Evolutionary conservation across 1,140 invertebrate species (phyloP).

Genomic region (Yoshiicerus persimilis): DNA sequence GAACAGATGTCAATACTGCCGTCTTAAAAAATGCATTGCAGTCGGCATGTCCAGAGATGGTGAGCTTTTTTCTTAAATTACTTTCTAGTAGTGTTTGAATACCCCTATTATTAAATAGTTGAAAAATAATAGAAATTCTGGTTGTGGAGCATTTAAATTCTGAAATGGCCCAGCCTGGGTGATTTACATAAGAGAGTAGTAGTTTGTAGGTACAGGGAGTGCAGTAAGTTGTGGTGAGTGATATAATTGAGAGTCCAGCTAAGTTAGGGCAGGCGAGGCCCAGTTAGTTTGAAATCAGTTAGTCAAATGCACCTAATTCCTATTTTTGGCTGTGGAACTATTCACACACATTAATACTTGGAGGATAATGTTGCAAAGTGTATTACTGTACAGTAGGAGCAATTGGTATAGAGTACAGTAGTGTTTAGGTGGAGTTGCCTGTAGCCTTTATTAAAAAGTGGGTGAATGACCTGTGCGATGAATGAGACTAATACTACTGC

Average conservation of each 20-base stretch:
- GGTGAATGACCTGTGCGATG: slow-evolving; percentile 16
- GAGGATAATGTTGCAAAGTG: neutral
- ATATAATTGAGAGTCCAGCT: neutral
- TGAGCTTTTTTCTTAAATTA: slow-evolving; percentile 62
- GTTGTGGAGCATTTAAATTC: too few species aligned
- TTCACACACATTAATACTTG: neutral
- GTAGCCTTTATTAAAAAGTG: slow-evolving; percentile 20
- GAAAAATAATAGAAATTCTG: too few species aligned
- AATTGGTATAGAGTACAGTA: neutral
- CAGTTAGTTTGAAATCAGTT: neutral
- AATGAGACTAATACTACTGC: slow-evolving; percentile 5
- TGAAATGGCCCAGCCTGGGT: too few species aligned
- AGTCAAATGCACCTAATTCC: neutral
- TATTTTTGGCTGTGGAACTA: neutral
- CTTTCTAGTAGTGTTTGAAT: too few species aligned
- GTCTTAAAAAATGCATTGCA: slow-evolving; percentile 96
- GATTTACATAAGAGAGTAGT: too few species aligned
- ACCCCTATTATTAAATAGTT: too few species aligned
- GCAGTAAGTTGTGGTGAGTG: neutral
- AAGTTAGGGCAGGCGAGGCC: neutral
- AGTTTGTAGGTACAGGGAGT: neutral
- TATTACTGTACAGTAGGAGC: neutral
- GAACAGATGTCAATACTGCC: slow-evolving; percentile 95
- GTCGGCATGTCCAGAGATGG: slow-evolving; percentile 98
- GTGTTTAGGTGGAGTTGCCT: neutral